phyloP scores from a whole-genome alignment of 2,888 invertebrate species.

The Melinopterus prodromus region DNA sequence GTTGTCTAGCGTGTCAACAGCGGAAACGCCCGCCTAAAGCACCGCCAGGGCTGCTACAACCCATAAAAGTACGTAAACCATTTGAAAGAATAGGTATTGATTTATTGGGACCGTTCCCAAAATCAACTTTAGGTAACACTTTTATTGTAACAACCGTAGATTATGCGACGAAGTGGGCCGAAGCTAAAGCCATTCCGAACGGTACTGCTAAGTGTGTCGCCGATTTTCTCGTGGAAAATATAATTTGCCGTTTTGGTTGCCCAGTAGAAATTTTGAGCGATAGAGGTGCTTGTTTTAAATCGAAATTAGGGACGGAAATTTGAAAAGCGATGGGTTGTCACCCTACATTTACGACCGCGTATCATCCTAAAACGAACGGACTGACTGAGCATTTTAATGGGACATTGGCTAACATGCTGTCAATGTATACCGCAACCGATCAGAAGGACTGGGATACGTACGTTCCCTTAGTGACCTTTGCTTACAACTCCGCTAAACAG shows the following conservation, averaged over 20 bases:
- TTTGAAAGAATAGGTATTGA: slow-evolving; percentile 38
- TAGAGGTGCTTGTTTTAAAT: slow-evolving; percentile 4
- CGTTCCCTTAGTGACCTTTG: neutral
- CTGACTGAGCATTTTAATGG: slow-evolving; percentile 34
- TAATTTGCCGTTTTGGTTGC: slow-evolving; percentile 18
- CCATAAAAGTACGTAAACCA: slow-evolving; percentile 30
- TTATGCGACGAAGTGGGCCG: slow-evolving; percentile 33
- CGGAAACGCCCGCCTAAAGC: slow-evolving; percentile 32
- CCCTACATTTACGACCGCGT: slow-evolving; percentile 22
- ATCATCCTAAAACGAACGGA: slow-evolving; percentile 28
- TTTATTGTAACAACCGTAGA: slow-evolving; percentile 30
- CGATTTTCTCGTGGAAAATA: slow-evolving; percentile 15
- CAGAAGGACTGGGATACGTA: neutral
- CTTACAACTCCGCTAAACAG: neutral
- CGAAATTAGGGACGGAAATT: slow-evolving; percentile 15
- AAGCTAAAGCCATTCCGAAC: slow-evolving; percentile 27
- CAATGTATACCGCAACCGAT: slow-evolving; percentile 12
- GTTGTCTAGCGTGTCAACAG: neutral
- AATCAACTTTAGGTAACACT: slow-evolving; percentile 6
- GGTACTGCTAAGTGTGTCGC: slow-evolving; percentile 33
- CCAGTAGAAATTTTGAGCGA: slow-evolving; percentile 19
- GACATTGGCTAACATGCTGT: slow-evolving; percentile 27
- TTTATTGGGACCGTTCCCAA: slow-evolving; percentile 44
- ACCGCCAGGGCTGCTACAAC: slow-evolving; percentile 37
- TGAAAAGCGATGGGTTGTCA: slow-evolving; percentile 27